These are phyloP conservation scores for Hydrozoanthus tunicans DNA, from an alignment of 64 coral and sea anemone genomes.

Conservation along the genomic window DNA sequence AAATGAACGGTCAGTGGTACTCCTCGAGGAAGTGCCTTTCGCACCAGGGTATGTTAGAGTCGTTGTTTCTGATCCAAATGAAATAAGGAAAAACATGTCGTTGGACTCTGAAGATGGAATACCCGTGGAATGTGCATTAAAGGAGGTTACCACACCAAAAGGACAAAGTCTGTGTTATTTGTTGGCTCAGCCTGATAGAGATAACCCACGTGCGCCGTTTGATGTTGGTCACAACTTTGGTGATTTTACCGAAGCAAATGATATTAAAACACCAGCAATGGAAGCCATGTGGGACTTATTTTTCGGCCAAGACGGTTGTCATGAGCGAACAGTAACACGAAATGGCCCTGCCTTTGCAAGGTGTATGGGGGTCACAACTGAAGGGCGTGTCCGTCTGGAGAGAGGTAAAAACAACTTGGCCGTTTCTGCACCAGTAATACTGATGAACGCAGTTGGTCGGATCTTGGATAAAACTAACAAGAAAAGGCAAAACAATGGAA, in stretches of 20 bases:
- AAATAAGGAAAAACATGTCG: background rate
- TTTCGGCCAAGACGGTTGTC: conserved; percentile 5
- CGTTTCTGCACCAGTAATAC: background rate
- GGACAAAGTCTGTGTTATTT: background rate
- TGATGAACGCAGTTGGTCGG: conserved; percentile 11
- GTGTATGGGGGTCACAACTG: background rate
- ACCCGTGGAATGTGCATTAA: background rate
- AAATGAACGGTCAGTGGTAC: background rate
- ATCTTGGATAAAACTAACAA: background rate
- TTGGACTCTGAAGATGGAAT: background rate
- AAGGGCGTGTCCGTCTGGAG: background rate
- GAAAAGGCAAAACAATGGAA: background rate
- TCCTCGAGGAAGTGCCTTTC: conserved; percentile 7
- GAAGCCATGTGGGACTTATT: background rate
- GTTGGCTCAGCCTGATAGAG: conserved; percentile 17
- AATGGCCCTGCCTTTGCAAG: conserved; percentile 28
- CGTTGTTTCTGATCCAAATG: background rate
- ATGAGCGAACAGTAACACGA: background rate
- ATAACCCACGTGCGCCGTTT: conserved; percentile 29
- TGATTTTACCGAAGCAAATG: background rate
- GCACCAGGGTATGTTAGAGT: conserved; percentile 24
- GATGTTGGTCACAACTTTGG: background rate
- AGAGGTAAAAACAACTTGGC: conserved; percentile 1
- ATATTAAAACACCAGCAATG: background rate
- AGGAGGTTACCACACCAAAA: background rate